phyloP scores from a whole-genome alignment of 1,140 invertebrate species.

The Rhopalosiphum padi region DNA sequence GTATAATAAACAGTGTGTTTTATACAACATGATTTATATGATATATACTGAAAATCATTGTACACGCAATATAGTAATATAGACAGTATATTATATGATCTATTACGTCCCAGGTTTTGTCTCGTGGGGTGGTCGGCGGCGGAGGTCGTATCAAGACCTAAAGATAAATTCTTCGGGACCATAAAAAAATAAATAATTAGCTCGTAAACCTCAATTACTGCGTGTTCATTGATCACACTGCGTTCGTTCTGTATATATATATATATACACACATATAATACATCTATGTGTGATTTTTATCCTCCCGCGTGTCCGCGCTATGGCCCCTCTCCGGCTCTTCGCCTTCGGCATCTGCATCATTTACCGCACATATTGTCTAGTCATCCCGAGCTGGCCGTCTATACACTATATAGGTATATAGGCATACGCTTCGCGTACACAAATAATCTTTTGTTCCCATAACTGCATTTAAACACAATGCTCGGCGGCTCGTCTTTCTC shows the following conservation, averaged over 20 bases:
- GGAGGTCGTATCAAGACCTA: background rate
- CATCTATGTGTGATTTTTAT: slow-evolving; percentile 18
- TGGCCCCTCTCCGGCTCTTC: background rate
- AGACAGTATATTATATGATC: background rate
- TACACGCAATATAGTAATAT: background rate
- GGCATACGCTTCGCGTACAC: background rate
- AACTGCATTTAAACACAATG: slow-evolving; percentile 58
- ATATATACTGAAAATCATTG: background rate
- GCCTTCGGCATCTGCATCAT: background rate
- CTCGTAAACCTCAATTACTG: slow-evolving; percentile 44
- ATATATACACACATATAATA: background rate
- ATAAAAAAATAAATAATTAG: slow-evolving; percentile 44
- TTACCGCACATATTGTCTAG: slow-evolving; percentile 52
- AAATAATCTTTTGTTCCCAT: slow-evolving; percentile 58
- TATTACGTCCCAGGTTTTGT: background rate
- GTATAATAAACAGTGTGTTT: background rate
- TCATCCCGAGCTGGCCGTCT: slow-evolving; percentile 1
- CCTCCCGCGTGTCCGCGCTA: background rate
- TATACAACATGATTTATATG: background rate
- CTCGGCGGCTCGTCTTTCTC: slow-evolving; percentile 42
- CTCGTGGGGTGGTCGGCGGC: background rate
- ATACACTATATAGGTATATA: background rate
- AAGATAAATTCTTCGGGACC: slow-evolving; percentile 28
- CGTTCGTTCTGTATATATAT: background rate
- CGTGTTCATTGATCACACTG: slow-evolving; percentile 29